A percentile compares a stretch with the other conserved stretches of the same genome.
Evolutionary conservation across 2,797 vertebrate species (phyloP).

Genomic region (Sandelia bainsii): DNA sequence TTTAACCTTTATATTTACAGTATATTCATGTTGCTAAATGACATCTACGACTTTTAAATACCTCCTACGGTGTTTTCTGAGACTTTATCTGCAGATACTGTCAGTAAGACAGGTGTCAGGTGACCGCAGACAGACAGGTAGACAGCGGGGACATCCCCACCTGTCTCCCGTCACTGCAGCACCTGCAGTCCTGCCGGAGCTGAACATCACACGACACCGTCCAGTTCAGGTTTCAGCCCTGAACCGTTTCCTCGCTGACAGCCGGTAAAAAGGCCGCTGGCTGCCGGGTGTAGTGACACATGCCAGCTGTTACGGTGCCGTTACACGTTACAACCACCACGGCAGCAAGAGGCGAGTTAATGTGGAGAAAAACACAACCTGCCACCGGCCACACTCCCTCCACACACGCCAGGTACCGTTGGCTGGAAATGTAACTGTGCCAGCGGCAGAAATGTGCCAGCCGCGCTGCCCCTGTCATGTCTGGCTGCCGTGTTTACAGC

Average conservation of each 20-base stretch:
- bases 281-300: constrained; percentile 26
- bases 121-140: neutral
- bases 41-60: neutral
- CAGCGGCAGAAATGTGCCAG: constrained; percentile 7
- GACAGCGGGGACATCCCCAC: neutral
- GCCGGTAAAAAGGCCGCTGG: constrained; percentile 7
- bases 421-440: neutral
- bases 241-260: neutral
- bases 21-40: no score
- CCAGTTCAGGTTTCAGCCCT: neutral
- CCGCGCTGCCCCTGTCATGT: constrained; percentile 20
- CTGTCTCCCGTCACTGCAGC: constrained; percentile 1
- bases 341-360: constrained; percentile 24
- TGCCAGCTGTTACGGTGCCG: constrained; percentile 36
- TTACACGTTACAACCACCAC: constrained; percentile 4
- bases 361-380: neutral
- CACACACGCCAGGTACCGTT: neutral
- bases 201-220: no score
- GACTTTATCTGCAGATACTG: no score
- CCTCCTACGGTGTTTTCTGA: neutral
- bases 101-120: no score
- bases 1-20: no score
- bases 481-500: constrained; percentile 45
- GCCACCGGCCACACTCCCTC: neutral
- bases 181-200: neutral